Evolutionary conservation across 92 coral and sea anemone genomes (phyloP).

Genomic region (Ricordea florida): DNA sequence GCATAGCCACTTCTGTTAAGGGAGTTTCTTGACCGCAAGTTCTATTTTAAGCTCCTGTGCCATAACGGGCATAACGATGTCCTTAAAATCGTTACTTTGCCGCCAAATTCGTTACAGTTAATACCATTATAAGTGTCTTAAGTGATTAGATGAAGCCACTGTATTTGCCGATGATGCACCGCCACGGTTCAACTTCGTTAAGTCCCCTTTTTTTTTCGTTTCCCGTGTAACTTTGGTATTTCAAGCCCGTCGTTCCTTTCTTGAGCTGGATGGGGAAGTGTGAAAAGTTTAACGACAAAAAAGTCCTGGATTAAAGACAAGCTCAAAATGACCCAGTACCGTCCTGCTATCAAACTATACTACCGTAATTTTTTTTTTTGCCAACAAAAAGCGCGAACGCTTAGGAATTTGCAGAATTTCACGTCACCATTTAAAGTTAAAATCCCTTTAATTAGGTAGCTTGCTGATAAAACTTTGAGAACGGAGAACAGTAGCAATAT

Average conservation of each 20-base stretch:
- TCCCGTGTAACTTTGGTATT: too few species aligned
- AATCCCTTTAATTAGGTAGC: conserved; percentile 24
- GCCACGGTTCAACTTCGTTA: not conserved
- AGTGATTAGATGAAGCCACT: not conserved
- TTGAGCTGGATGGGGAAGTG: too few species aligned
- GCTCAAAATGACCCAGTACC: not conserved
- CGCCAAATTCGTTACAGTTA: conserved; percentile 36
- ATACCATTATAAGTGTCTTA: not conserved
- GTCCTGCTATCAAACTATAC: not conserved
- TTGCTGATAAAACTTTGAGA: conserved; percentile 2
- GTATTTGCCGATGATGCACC: not conserved
- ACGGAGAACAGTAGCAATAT: conserved; percentile 9
- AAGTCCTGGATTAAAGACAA: too few species aligned
- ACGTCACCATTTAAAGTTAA: conserved; percentile 10
- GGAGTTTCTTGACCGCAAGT: conserved; percentile 16
- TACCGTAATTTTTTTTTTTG: not conserved
- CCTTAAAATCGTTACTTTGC: conserved; percentile 32
- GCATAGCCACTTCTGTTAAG: conserved; percentile 1
- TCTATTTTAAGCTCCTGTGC: not conserved
- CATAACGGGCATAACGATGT: too few species aligned
- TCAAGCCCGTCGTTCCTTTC: too few species aligned
- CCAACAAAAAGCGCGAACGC: not conserved
- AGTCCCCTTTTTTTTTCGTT: too few species aligned
- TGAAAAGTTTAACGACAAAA: too few species aligned
- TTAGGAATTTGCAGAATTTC: conserved; percentile 11